Base-by-base conservation (phyloP, 2,113 vertebrate genomes). In the Petromus typicus region DNA sequence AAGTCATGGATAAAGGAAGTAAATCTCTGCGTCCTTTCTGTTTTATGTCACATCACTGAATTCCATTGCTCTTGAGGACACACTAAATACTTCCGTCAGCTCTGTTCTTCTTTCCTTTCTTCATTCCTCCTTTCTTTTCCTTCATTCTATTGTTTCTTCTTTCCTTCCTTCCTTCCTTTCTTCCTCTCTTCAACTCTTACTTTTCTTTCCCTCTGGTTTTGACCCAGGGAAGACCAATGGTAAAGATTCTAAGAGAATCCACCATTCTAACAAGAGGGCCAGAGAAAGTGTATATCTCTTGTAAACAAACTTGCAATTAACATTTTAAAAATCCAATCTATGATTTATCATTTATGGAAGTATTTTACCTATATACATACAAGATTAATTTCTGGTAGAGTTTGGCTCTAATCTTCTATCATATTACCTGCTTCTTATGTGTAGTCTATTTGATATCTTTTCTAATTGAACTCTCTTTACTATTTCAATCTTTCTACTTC, bases 121-220 rank as follows among this genome's bases (percentile, higher is more conserved):
- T 25, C 63, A 25, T 71, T 67, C 51, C 34, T 79, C 2, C 11
- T n/a, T 85, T 67, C 40, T 6, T 11, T 16, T 61, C 51, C n/a
- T n/a, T 64, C 63, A 25, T 64, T 63, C 30, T 25, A 30, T 64
- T 30, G 8, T 64, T 25, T 30, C 63, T 71, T 67, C 51, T 30
- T 79, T 22, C 17, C 18, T 63, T 16, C 17, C 32, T 32, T 37
- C 16, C 9, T 40, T 32, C 51, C 13, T 45, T 2, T 20, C n/a
- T 20, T 0, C n/a, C 18, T 54, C 4, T 32, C 32, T 7, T 25
- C 5, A n/a, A 22, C 2, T 20, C 34, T 63, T 25, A 2, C 8
- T 40, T 7, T 14, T 66, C n/a, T 66, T 23, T 37, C 25, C 75
- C 48, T 3, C 61, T 0, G 20, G 32, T 67, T 89, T 66, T 14